Percentiles rank a stretch among this genome's conserved stretches.
These are phyloP conservation scores for Rhinoraja longicauda DNA, from an alignment of 2,797 vertebrate species.

Conservation along the genomic window DNA sequence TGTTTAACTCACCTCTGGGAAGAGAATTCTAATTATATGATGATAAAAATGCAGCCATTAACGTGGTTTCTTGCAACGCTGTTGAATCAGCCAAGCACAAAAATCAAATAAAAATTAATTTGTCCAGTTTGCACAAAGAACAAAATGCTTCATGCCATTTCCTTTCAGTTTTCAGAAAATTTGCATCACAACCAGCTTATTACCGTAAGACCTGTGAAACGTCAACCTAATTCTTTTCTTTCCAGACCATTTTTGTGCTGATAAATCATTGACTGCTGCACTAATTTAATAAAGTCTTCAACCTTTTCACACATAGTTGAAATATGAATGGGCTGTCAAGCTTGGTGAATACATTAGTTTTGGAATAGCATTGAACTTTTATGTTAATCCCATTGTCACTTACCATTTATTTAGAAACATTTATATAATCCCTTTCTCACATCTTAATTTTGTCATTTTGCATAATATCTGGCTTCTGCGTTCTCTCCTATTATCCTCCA, in stretches of 20 bases:
- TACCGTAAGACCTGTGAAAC: constrained; percentile 22
- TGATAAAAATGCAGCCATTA: constrained; percentile 33
- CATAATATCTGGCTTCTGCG: background rate
- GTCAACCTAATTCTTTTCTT: constrained; percentile 36
- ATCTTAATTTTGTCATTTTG: constrained; percentile 27
- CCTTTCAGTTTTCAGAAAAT: constrained; percentile 29
- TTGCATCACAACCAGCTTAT: constrained; percentile 17
- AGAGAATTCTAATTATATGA: background rate
- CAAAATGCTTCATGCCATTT: constrained; percentile 18
- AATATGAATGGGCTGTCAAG: constrained; percentile 29
- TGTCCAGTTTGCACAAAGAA: constrained; percentile 14
- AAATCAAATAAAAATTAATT: background rate
- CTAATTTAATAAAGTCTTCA: constrained; percentile 36
- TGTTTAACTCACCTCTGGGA: constrained; percentile 16
- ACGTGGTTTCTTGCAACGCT: constrained; percentile 1
- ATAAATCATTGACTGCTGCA: constrained; percentile 29
- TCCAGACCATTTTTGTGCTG: constrained; percentile 31
- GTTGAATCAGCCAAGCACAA: background rate
- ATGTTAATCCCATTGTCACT: constrained; percentile 1
- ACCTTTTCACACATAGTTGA: constrained; percentile 35
- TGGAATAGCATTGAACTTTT: constrained; percentile 9
- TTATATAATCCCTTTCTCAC: constrained; percentile 16
- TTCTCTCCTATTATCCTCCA: background rate
- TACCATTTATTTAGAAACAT: constrained; percentile 10
- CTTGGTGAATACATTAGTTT: constrained; percentile 31